Percentiles rank a stretch among this genome's conserved stretches.
Evolutionary conservation across 2,797 vertebrate genomes (phyloP).

Genomic region (Mycteria americana): DNA sequence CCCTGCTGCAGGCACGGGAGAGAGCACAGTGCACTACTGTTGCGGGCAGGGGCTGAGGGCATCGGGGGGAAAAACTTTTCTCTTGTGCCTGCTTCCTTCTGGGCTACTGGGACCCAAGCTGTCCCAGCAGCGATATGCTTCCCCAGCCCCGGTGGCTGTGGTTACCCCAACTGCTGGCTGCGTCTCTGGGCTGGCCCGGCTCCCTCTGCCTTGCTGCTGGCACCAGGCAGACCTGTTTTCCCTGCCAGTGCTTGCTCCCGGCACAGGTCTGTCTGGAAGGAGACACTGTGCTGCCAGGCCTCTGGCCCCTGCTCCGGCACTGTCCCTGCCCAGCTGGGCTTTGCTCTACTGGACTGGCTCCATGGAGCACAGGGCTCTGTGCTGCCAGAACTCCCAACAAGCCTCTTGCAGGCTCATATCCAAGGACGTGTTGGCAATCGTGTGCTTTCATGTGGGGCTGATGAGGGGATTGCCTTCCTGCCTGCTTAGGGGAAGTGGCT

Average conservation of each 20-base stretch:
- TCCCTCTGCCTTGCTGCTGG: neutral
- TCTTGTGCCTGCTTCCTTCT: neutral
- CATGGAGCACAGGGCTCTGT: neutral
- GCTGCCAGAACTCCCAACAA: neutral
- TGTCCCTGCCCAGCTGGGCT: neutral
- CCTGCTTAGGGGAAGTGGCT: neutral
- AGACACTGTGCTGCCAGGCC: neutral
- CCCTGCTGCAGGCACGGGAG: fast-evolving
- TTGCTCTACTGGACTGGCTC: neutral
- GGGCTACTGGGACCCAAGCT: neutral
- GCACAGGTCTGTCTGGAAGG: neutral
- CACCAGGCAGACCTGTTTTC: neutral
- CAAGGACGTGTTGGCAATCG: neutral
- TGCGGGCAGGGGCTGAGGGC: neutral
- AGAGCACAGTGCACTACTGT: fast-evolving
- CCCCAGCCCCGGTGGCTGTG: fast-evolving
- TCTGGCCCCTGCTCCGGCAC: fast-evolving
- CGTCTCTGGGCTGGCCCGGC: fast-evolving
- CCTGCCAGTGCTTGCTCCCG: neutral
- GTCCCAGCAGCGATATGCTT: neutral
- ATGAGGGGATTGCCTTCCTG: neutral
- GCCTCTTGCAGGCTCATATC: neutral
- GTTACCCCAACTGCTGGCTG: neutral
- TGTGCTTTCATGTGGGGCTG: neutral
- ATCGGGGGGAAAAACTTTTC: fast-evolving